Percentiles rank a stretch among this genome's conserved stretches.
phyloP scores from a whole-genome alignment of 2,113 vertebrate genomes.

The Myrmophylax atrothorax region DNA sequence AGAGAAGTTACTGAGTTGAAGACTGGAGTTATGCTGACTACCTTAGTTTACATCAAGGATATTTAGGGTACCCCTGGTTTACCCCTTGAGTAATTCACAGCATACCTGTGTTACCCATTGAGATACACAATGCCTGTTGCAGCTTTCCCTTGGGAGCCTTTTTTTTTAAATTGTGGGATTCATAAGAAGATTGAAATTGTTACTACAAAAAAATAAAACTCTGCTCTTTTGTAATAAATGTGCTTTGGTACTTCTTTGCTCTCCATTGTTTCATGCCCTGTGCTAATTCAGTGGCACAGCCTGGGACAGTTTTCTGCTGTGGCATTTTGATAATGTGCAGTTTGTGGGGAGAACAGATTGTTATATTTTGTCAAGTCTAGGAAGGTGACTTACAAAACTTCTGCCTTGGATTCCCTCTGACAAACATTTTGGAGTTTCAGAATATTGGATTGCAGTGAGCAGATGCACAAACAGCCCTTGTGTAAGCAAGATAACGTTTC shows the following conservation, averaged over 20 bases:
- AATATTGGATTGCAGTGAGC: background rate
- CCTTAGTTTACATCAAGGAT: background rate
- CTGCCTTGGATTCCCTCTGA: background rate
- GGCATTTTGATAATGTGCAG: background rate
- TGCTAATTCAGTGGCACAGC: background rate
- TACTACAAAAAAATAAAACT: background rate
- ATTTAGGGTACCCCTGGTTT: background rate
- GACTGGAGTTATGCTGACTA: background rate
- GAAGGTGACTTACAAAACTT: background rate
- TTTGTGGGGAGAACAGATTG: background rate
- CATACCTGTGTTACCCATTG: background rate
- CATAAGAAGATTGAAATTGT: background rate
- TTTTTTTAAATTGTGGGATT: background rate
- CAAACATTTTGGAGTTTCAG: background rate
- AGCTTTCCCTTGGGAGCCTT: background rate
- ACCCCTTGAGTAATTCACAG: background rate
- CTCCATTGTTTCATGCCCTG: background rate
- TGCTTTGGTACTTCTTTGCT: background rate
- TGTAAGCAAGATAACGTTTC: background rate
- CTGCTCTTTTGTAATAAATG: background rate
- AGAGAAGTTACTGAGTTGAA: conserved; percentile 19
- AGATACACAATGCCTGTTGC: accelerated
- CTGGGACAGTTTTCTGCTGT: background rate
- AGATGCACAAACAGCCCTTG: background rate
- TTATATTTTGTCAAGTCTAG: accelerated